A percentile compares a stretch with the other conserved stretches of the same genome.
These are phyloP conservation scores for Orthosia gracilis DNA, from an alignment of 2,888 invertebrate species.

Conservation along the genomic window DNA sequence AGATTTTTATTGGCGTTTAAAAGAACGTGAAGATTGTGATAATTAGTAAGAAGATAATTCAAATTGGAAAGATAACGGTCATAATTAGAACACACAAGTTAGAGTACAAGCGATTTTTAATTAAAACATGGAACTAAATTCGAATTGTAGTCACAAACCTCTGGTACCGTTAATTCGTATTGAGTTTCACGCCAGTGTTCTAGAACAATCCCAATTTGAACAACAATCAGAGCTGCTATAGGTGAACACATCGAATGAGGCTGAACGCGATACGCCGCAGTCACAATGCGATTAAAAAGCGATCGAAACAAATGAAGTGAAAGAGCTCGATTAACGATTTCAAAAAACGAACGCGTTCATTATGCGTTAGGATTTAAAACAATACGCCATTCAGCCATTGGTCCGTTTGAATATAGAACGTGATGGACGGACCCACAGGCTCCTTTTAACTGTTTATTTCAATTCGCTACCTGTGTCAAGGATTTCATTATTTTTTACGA, in stretches of 20 bases:
- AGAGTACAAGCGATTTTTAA: conserved; percentile 28
- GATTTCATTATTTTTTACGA: conserved; percentile 81
- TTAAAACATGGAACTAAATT: conserved; percentile 50
- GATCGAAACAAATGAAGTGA: conserved; percentile 88
- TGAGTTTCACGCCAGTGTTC: conserved; percentile 85
- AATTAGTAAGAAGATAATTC: conserved; percentile 44
- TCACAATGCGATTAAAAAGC: conserved; percentile 76
- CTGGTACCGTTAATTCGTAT: conserved; percentile 88
- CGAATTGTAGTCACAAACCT: conserved; percentile 77
- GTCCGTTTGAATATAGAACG: conserved; percentile 87
- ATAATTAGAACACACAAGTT: conserved; percentile 45
- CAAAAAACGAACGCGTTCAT: conserved; percentile 83
- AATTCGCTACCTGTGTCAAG: conserved; percentile 78
- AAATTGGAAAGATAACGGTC: conserved; percentile 58
- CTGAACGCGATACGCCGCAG: conserved; percentile 80
- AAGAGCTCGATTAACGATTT: conserved; percentile 88
- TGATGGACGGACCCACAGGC: conserved; percentile 78
- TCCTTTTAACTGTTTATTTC: conserved; percentile 86
- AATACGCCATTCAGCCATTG: conserved; percentile 86
- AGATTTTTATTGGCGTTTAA: conserved; percentile 59
- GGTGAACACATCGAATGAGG: conserved; percentile 80
- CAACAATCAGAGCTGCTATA: conserved; percentile 76
- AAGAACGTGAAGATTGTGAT: conserved; percentile 29
- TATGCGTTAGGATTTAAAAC: conserved; percentile 88
- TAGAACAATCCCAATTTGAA: conserved; percentile 80